These are phyloP conservation scores for Kryptopterus vitreolus DNA, from an alignment of 2,797 vertebrate species.

Conservation along the genomic window DNA sequence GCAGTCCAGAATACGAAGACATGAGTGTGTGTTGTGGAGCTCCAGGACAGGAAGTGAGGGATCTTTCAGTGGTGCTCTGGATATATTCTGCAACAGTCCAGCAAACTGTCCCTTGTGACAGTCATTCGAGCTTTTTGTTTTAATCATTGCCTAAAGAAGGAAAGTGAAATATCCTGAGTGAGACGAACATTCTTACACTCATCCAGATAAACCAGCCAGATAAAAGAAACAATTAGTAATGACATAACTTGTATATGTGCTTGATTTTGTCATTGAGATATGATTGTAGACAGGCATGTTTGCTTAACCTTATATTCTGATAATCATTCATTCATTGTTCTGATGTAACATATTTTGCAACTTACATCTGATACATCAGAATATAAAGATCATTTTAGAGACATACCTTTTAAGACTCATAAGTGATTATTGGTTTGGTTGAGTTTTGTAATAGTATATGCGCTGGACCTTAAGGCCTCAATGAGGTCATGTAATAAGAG, in stretches of 20 bases:
- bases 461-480: constrained; percentile 5
- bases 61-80: constrained; percentile 10
- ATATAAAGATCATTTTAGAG: neutral
- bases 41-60: constrained; percentile 10
- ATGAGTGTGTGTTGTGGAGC: neutral
- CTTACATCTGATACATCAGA: neutral
- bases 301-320: neutral
- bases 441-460: neutral
- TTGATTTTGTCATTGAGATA: constrained; percentile 5
- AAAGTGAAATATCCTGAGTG: constrained; percentile 46
- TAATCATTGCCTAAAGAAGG: constrained; percentile 32
- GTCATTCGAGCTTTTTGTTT: constrained; percentile 35
- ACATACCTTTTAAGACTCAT: neutral
- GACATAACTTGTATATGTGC: constrained; percentile 14
- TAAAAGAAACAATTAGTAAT: constrained; percentile 41
- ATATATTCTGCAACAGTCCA: constrained; percentile 18
- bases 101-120: constrained; percentile 22
- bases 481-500: constrained; percentile 24
- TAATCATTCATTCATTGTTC: neutral
- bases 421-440: neutral
- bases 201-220: constrained; percentile 22
- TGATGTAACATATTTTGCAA: neutral
- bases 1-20: constrained; percentile 14
- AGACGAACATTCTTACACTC: neutral
- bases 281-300: neutral